Evolutionary conservation across 2,113 vertebrate genomes (phyloP), one percentile per base, ranked within the genome.

Genomic region (Struthio camelus): DNA sequence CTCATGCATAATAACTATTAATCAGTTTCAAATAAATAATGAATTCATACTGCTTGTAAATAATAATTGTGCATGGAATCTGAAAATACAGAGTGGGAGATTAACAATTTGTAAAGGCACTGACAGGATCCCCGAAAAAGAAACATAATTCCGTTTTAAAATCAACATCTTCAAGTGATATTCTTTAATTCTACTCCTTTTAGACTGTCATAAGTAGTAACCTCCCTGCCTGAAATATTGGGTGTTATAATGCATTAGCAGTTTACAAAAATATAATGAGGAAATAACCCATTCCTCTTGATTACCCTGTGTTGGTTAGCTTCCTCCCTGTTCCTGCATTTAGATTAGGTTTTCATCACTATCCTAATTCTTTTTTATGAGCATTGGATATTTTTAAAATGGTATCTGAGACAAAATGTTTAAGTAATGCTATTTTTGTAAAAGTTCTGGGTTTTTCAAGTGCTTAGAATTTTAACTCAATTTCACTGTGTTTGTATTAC

Each of bases 111-210:
- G 79, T 88, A 94, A 95, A 97, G 96, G 9, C n/a, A 75, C 28
- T 93, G 81, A 93, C 64, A 76, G 89, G 67, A 69, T 64, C 62
- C 30, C 80, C 88, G 51, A 62, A 92, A 97, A 77, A 93, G 53
- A 97, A 96, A 93, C 80, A 88, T 42, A 96, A 96, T 95, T 97
- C 17, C 66, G 69, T 97, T 97, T 97, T 94, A 88, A 96, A 95
- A 96, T 50, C 75, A 92, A 64, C 84, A 73, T 92, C 98, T 98
- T 96, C 20, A 89, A 91, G 61, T 91, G 85, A 87, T 89, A 48
- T 9, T 85, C 32, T 93, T 93, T 94, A 34, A 27, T 64, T 80
- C 59, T 80, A 19, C n/a, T 94, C 34, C 58, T 94, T 87, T 92
- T 51, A 85, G 71, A 92, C 30, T 64, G 72, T 95, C 73, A 51